Evolutionary conservation across 2,797 vertebrate genomes (phyloP).

Genomic region (Fistularia tabacaria): DNA sequence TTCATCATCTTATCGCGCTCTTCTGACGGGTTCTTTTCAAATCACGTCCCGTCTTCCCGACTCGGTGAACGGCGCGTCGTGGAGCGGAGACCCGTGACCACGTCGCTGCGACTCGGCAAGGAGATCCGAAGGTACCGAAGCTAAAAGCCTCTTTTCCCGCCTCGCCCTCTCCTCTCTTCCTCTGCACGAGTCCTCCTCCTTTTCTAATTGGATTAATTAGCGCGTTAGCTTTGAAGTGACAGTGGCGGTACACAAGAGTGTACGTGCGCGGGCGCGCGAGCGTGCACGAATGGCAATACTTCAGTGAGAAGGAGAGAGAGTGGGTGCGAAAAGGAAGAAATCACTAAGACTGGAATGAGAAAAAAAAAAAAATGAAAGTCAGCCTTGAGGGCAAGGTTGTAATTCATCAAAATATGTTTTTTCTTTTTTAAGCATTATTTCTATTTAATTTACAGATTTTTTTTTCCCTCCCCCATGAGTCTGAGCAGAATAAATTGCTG

Average conservation of each 20-base stretch:
- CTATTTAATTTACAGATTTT: no score
- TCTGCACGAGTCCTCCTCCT: not conserved
- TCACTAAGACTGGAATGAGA: no score
- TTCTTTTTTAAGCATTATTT: not conserved
- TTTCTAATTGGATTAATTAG: conserved; percentile 14
- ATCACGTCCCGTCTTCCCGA: no score
- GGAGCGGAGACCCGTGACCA: not conserved
- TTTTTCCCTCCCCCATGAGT: no score
- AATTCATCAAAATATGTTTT: no score
- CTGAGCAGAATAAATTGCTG: no score
- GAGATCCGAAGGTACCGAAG: not conserved
- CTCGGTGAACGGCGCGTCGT: not conserved
- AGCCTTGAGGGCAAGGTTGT: no score
- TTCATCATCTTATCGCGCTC: no score
- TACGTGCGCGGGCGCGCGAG: not conserved
- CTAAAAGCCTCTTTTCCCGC: not conserved
- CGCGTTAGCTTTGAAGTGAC: conserved; percentile 22
- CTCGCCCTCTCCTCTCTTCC: not conserved
- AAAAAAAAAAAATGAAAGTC: no score
- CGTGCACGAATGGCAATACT: not conserved
- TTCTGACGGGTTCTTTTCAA: no score
- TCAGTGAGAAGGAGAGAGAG: not conserved
- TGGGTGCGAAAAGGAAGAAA: not conserved
- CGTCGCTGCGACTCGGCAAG: not conserved
- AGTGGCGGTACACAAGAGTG: conserved; percentile 4